Base-by-base conservation (phyloP, 2,888 invertebrate species). In the Acheta domesticus region DNA sequence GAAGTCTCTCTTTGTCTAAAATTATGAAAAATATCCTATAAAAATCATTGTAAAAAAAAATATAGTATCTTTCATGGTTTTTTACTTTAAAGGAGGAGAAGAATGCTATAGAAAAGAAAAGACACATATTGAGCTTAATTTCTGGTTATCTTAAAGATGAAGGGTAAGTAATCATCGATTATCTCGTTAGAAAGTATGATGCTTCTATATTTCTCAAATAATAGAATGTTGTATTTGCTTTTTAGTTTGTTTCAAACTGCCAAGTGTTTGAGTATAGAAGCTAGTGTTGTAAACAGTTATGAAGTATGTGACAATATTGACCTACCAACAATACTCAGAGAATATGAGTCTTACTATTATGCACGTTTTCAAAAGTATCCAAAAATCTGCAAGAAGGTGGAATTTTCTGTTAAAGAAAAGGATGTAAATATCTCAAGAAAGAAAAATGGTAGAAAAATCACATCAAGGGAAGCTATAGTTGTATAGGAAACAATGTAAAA, bases 221-320 rank as follows among this genome's bases (percentile, higher is more conserved):
- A 62, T 16, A 62, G n/a, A 16, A 8, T 62, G 62, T 62, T 12
- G 36, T 12, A 21, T 14, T 79, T 50, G 20, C 62, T 75, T 81
- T 82, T 77, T 84, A 91, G 91, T n/a, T 91, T 88, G 83, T 81
- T 86, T 62, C 90, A 91, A 81, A 88, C 93, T 0, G 93, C 93
- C 0, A 91, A 92, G 78, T 85, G 88, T 14, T 88, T 97, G 80
- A 88, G 88, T 48, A 87, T 88, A 23, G 97, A 97, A 86, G 94
- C 95, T 0, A 91, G 91, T 75, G 87, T 96, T 14, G 89, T 92
- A 1, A 89, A 89, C 11, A 91, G 92, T 80, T 92, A 91, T 85
- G 89, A 91, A 84, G 89, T 97, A 73, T 98, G 97, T 86, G 98
- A 98, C 85, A 98, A 98, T 84, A 91, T 98, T 80, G 96, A 97